Evolutionary conservation across 2,888 invertebrate genomes (phyloP).

Genomic region (Endomychus coccineus): DNA sequence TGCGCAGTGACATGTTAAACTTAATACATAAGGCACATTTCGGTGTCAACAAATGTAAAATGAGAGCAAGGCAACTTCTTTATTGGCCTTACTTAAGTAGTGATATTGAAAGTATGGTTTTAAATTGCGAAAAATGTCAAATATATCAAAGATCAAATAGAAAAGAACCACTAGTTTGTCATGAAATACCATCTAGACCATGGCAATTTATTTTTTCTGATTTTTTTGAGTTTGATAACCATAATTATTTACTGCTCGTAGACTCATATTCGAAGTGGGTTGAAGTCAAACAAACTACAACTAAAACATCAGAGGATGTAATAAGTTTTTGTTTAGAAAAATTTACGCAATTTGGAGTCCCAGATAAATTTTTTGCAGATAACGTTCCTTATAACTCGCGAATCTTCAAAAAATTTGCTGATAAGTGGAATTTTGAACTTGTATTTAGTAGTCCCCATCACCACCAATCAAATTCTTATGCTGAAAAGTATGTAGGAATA

Average conservation of each 20-base stretch:
- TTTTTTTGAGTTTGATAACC: slow-evolving; percentile 26
- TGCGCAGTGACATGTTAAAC: slow-evolving; percentile 18
- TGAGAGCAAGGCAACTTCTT: slow-evolving; percentile 21
- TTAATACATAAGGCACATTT: slow-evolving; percentile 26
- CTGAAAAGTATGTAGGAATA: slow-evolving; percentile 1
- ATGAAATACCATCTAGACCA: slow-evolving; percentile 25
- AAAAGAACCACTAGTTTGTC: slow-evolving; percentile 23
- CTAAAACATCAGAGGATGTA: slow-evolving; percentile 1
- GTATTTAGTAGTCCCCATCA: slow-evolving; percentile 7
- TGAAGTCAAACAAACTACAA: neutral
- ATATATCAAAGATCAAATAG: slow-evolving; percentile 15
- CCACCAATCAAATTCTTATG: slow-evolving; percentile 6
- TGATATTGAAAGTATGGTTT: slow-evolving; percentile 20
- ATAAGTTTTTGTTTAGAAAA: slow-evolving; percentile 8
- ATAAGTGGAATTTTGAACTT: slow-evolving; percentile 2
- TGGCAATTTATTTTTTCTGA: slow-evolving; percentile 30
- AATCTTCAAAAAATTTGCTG: slow-evolving; percentile 3
- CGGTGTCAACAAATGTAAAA: slow-evolving; percentile 27
- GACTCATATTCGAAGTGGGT: slow-evolving; percentile 7
- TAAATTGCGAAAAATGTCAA: slow-evolving; percentile 19
- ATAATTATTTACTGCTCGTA: slow-evolving; percentile 9
- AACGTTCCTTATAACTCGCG: slow-evolving; percentile 5
- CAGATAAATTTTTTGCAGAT: slow-evolving; percentile 1
- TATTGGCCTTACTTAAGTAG: slow-evolving; percentile 25
- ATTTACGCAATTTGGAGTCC: slow-evolving; percentile 7